Evolutionary conservation across 64 coral and sea anemone genomes (phyloP).

Genomic region (Montipora capricornis): DNA sequence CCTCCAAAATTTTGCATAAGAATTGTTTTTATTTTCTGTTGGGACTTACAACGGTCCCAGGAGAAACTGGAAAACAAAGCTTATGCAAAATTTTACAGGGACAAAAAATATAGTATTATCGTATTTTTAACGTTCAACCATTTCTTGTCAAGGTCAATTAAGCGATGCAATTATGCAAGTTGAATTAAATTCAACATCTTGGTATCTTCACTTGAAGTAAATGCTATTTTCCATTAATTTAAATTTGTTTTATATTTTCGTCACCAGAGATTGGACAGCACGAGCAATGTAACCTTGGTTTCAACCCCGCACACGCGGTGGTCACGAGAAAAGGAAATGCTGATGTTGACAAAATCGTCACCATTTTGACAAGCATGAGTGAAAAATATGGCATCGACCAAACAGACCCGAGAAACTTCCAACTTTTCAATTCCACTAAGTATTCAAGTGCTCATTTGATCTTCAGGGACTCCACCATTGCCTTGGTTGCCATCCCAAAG

Average conservation of each 20-base stretch:
- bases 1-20: too few species aligned
- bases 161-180: too few species aligned
- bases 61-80: too few species aligned
- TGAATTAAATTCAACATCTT: too few species aligned
- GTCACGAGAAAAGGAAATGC: background rate
- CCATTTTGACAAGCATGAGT: background rate
- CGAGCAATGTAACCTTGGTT: constrained; percentile 1
- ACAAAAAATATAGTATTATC: too few species aligned
- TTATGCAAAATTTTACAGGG: too few species aligned
- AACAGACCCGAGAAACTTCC: background rate
- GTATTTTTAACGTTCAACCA: too few species aligned
- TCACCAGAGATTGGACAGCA: background rate
- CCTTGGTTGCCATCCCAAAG: background rate
- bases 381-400: background rate
- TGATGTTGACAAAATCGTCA: background rate
- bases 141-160: too few species aligned
- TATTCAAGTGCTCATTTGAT: constrained; percentile 29
- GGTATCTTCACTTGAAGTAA: too few species aligned
- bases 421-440: constrained; percentile 21
- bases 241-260: background rate
- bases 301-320: constrained; percentile 5
- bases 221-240: too few species aligned
- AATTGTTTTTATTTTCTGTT: too few species aligned
- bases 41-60: too few species aligned
- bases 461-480: constrained; percentile 65